A percentile compares a stretch with the other conserved stretches of the same genome.
These are phyloP conservation scores for Eucriotettix oculatus DNA, from an alignment of 2,888 invertebrate genomes.

Conservation along the genomic window DNA sequence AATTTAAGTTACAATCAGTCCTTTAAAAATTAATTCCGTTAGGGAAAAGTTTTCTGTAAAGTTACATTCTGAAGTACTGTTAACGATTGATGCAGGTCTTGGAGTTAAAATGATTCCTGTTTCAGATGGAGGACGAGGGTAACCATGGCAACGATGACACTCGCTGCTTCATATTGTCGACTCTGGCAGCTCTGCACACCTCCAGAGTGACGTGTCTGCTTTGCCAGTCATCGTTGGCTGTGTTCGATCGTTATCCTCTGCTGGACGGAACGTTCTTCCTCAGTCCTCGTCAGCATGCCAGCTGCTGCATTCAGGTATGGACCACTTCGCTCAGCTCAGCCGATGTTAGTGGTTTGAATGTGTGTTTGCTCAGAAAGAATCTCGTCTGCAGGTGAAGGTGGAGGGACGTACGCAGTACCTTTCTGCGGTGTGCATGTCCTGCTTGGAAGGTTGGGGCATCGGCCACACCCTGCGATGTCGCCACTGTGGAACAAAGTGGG, in stretches of 20 bases:
- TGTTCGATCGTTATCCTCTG: slow-evolving; percentile 93
- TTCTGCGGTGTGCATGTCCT: slow-evolving; percentile 88
- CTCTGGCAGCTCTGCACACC: slow-evolving; percentile 80
- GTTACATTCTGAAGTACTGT: too few relatives aligned
- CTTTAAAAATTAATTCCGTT: too few relatives aligned
- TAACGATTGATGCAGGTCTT: too few relatives aligned
- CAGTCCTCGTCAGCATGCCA: slow-evolving; percentile 81
- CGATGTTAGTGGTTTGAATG: neutral
- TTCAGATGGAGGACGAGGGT: slow-evolving; percentile 94
- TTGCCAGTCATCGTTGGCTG: slow-evolving; percentile 76
- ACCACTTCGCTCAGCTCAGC: neutral
- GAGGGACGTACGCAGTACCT: slow-evolving; percentile 81
- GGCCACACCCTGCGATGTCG: slow-evolving; percentile 65
- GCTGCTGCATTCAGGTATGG: slow-evolving; percentile 70
- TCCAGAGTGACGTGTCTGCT: slow-evolving; percentile 71
- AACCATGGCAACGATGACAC: slow-evolving; percentile 98
- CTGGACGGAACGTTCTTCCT: slow-evolving; percentile 97
- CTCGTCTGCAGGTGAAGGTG: slow-evolving; percentile 57
- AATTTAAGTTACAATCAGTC: too few relatives aligned
- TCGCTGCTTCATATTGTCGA: slow-evolving; percentile 86
- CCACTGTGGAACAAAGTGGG: slow-evolving; percentile 76
- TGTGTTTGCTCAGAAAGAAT: slow-evolving; percentile 1
- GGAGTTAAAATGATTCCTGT: too few relatives aligned
- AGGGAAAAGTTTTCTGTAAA: too few relatives aligned
- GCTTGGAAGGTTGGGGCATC: slow-evolving; percentile 68